Conservation (phyloP, 2,888 invertebrate species). For the Drosophila lutescens region DNA sequence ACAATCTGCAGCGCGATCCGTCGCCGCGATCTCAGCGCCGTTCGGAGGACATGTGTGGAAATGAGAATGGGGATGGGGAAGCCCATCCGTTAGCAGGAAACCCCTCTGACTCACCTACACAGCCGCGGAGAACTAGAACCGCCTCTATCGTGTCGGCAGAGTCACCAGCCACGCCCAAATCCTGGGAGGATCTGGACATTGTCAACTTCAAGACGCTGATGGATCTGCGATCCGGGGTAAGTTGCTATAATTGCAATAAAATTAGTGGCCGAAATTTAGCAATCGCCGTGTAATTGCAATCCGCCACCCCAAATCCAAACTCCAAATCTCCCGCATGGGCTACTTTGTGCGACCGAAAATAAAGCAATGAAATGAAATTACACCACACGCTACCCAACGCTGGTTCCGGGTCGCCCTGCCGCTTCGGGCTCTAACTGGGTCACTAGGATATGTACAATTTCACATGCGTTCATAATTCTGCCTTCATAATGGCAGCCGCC, state of each 20-base stretch:
- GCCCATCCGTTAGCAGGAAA: not conserved
- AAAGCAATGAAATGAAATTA: constrained; percentile 55
- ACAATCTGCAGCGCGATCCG: constrained; percentile 89
- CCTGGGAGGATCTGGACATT: constrained; percentile 88
- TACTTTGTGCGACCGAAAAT: constrained; percentile 11
- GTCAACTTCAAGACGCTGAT: constrained; percentile 87
- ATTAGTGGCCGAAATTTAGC: constrained; percentile 36
- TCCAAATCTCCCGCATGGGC: not conserved
- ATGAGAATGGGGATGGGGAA: not conserved
- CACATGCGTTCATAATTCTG: constrained; percentile 70
- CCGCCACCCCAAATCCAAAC: not conserved
- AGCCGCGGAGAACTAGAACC: constrained; percentile 1
- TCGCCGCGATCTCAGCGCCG: constrained; percentile 85
- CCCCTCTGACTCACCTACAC: constrained; percentile 35
- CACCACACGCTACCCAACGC: constrained; percentile 54
- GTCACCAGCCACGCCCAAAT: constrained; percentile 68
- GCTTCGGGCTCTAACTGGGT: constrained; percentile 61
- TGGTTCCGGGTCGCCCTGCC: constrained; percentile 8
- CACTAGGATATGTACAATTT: constrained; percentile 72
- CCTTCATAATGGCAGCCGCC: constrained; percentile 64
- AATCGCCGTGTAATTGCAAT: constrained; percentile 27
- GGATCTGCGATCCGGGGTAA: constrained; percentile 89
- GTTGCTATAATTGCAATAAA: constrained; percentile 26
- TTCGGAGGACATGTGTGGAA: constrained; percentile 45
- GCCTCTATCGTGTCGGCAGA: constrained; percentile 62